phyloP scores from a whole-genome alignment of 2,888 invertebrate genomes.

The Saturnia pavonia region DNA sequence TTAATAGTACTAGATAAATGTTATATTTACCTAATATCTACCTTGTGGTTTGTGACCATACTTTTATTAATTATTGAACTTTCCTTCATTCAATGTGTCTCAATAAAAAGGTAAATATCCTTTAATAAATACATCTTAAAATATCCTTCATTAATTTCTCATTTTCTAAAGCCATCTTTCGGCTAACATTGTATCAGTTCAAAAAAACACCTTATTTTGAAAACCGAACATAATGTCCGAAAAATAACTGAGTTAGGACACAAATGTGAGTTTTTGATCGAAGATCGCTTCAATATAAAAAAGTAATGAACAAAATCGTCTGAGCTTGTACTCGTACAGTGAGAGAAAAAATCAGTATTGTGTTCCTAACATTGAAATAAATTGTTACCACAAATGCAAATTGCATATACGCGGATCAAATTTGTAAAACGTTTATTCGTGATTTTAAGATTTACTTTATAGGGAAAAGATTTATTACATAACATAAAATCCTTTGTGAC shows the following conservation, averaged over 20 bases:
- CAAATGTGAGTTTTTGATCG: no score
- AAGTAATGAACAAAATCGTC: neutral
- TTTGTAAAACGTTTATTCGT: neutral
- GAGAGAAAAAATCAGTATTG: neutral
- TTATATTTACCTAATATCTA: slow-evolving; percentile 14
- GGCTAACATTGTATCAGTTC: no score
- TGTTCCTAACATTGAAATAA: neutral
- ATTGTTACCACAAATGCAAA: neutral
- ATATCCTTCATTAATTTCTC: neutral
- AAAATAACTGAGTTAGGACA: no score
- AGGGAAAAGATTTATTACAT: slow-evolving; percentile 5
- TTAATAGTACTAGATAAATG: neutral
- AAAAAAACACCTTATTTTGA: no score
- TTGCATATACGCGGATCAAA: neutral
- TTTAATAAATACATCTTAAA: neutral
- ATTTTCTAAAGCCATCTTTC: no score
- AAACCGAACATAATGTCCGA: no score
- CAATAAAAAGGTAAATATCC: neutral
- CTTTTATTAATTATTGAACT: slow-evolving; percentile 35
- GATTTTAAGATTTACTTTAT: slow-evolving; percentile 1
- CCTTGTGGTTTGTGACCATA: slow-evolving; percentile 38
- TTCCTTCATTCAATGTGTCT: neutral
- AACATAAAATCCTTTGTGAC: slow-evolving; percentile 8
- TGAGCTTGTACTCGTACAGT: neutral
- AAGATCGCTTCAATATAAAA: neutral